Evolutionary conservation across 2,113 vertebrate genomes (phyloP), one percentile per base, ranked within the genome.

Genomic region (Plecturocebus donacophilus): DNA sequence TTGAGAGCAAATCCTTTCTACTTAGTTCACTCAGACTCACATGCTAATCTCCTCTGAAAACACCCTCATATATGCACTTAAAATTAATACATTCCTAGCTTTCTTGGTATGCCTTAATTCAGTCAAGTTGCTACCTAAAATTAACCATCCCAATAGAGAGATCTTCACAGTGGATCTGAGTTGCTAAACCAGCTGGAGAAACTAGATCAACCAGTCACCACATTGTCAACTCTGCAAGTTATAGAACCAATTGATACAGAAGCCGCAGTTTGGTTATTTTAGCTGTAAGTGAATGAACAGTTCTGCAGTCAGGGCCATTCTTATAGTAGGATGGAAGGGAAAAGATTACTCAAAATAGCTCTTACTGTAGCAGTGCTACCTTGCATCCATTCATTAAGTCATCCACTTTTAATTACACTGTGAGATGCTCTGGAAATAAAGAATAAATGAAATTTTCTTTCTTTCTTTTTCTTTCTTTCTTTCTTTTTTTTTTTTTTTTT

Each of bases 141-240:
- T 75, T 42, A 75, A 42, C 71, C 21, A 27, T 14, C 40, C 14
- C 71, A 42, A 66, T 73, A 49, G 1, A 80, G 82, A 47, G 58
- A 80, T 45, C 64, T 71, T 77, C 49, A 54, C n/a, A 9, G 7
- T 42, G 61, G 8, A 56, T 80, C 38, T 61, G 23, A 79, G 52
- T 40, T 70, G 23, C 68, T 89, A 52, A 66, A 73, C 16, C 56
- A 87, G 40, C 92, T 35, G 64, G 87, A 96, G 96, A 96, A 96
- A 87, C 91, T 45, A 75, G 83, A 81, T 83, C 8, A 49, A 30
- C 54, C 58, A 64, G 87, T 83, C n/a, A 70, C 35, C 64, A 71
- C 61, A 83, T 2, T 4, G 56, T 35, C 85, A 97, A 6, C 54
- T 89, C 56, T 70, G 54, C 27, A 80, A 87, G 76, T 56, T 73